A percentile compares a stretch with the other conserved stretches of the same genome.
phyloP scores from a whole-genome alignment of 1,140 invertebrate genomes.

The Gryon sp. region DNA sequence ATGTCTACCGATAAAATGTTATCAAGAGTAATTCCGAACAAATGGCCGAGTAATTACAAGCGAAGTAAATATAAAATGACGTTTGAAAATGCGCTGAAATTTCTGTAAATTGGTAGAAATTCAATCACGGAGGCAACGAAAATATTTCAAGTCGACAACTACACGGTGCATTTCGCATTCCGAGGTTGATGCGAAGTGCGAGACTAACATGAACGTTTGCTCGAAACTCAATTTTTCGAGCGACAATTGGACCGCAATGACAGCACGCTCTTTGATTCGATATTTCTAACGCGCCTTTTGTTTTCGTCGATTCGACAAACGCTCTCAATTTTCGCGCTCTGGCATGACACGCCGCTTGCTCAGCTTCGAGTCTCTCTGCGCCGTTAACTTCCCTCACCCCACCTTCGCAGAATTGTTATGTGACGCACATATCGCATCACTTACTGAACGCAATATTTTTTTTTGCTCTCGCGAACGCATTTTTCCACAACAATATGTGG shows the following conservation, averaged over 20 bases:
- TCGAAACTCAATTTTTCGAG: conserved; percentile 32
- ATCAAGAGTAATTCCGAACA: no score
- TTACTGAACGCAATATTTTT: conserved; percentile 40
- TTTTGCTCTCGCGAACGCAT: background rate
- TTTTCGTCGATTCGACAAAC: conserved; percentile 42
- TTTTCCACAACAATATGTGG: conserved; percentile 15
- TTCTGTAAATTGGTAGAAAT: no score
- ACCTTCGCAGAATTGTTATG: conserved; percentile 43
- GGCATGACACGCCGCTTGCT: conserved; percentile 12
- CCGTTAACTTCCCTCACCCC: conserved; percentile 24
- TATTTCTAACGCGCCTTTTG: conserved; percentile 49
- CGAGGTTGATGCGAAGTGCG: conserved; percentile 2
- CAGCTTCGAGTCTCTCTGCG: conserved; percentile 38
- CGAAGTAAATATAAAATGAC: no score
- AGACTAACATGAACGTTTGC: conserved; percentile 12
- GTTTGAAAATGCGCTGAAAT: no score
- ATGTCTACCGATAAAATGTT: no score
- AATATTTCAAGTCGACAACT: conserved; percentile 3
- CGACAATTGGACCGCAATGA: conserved; percentile 40
- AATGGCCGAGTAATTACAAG: no score
- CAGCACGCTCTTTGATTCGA: conserved; percentile 49
- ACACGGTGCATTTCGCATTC: conserved; percentile 11
- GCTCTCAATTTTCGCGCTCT: conserved; percentile 38
- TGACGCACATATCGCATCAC: conserved; percentile 47
- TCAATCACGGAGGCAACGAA: conserved; percentile 7